phyloP scores from a whole-genome alignment of 2,888 invertebrate species.

The Drosophila fulvimacula region DNA sequence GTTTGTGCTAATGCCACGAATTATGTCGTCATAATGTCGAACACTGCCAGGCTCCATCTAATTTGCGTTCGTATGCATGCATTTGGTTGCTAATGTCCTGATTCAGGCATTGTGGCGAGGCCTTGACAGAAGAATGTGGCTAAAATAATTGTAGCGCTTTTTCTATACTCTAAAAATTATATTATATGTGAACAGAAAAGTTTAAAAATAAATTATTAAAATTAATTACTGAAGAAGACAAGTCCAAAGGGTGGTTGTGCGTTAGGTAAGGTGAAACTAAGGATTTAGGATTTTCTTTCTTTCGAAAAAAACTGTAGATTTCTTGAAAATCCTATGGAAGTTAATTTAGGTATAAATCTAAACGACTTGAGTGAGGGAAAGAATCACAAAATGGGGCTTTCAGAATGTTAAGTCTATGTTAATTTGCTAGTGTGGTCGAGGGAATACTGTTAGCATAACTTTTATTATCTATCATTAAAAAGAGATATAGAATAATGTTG shows the following conservation, averaged over 20 bases:
- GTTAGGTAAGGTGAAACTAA: too few species aligned
- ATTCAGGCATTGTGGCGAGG: constrained; percentile 35
- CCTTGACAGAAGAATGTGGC: constrained; percentile 49
- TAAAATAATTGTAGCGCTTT: constrained; percentile 49
- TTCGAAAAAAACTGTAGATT: too few species aligned
- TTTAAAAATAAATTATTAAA: not conserved
- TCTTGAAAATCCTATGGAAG: too few species aligned
- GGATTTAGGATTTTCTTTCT: too few species aligned
- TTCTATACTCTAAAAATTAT: not conserved
- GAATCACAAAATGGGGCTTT: too few species aligned
- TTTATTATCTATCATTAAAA: too few species aligned
- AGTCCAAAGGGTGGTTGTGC: not conserved
- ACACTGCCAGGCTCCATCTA: not conserved
- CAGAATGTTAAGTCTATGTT: not conserved
- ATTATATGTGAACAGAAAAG: not conserved
- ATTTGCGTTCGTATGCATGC: constrained; percentile 15
- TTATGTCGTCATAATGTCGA: constrained; percentile 18
- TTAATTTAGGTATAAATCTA: too few species aligned
- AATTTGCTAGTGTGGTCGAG: not conserved
- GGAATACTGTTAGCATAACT: too few species aligned
- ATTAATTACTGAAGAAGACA: too few species aligned
- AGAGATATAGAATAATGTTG: too few species aligned
- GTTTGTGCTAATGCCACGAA: constrained; percentile 15
- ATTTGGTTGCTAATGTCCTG: constrained; percentile 30
- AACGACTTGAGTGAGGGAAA: too few species aligned